These are phyloP conservation scores for Aromia moschata DNA, from an alignment of 2,888 invertebrate species.

Conservation along the genomic window DNA sequence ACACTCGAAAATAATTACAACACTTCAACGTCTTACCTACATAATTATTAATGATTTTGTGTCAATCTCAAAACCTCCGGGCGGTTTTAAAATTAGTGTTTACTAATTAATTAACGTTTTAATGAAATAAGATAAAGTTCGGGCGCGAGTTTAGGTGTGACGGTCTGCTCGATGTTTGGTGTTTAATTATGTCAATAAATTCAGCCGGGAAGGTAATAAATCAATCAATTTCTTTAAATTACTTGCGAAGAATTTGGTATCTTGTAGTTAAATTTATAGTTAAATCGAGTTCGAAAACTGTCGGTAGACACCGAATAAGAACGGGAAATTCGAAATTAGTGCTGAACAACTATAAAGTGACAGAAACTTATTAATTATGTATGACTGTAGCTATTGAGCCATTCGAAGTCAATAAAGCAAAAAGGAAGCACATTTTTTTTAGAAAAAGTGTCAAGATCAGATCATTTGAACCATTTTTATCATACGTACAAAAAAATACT, in stretches of 20 bases:
- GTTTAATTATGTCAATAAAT: neutral
- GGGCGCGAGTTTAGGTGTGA: neutral
- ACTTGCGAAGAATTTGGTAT: neutral
- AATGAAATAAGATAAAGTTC: conserved; percentile 9
- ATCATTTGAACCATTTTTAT: too few relatives aligned
- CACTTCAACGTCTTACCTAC: conserved; percentile 26
- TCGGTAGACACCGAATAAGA: too few relatives aligned
- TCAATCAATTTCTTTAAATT: neutral
- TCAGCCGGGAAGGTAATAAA: neutral
- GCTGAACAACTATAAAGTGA: too few relatives aligned
- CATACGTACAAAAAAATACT: too few relatives aligned
- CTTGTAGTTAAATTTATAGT: too few relatives aligned
- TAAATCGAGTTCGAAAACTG: too few relatives aligned
- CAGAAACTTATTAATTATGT: too few relatives aligned
- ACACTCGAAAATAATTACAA: conserved; percentile 22
- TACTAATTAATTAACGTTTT: conserved; percentile 17
- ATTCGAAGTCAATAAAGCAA: too few relatives aligned
- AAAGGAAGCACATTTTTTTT: too few relatives aligned
- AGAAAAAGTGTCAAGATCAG: too few relatives aligned
- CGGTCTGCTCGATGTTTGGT: neutral
- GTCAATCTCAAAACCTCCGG: conserved; percentile 21
- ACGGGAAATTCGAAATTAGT: too few relatives aligned
- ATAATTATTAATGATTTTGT: conserved; percentile 24
- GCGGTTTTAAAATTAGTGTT: conserved; percentile 22
- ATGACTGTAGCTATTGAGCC: too few relatives aligned